Conservation (phyloP, 2,113 vertebrate species). For the Neodontobutis hainanensis region DNA sequence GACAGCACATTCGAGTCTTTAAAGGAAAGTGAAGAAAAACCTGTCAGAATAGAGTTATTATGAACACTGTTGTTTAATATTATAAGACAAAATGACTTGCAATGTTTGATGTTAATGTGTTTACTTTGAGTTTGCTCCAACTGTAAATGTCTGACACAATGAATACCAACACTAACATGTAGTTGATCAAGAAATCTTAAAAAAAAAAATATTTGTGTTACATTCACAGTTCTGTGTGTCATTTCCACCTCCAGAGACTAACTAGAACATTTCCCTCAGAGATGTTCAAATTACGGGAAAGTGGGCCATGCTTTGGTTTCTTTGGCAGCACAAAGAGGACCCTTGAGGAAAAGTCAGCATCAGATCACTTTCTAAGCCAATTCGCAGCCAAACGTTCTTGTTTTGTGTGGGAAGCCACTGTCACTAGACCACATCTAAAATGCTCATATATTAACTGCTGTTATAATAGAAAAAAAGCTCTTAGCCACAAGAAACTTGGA, state of each 20-base stretch:
- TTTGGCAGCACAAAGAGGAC: not conserved
- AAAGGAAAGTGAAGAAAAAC: not conserved
- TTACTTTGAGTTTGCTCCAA: too few species aligned
- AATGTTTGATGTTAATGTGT: too few species aligned
- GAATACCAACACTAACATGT: too few species aligned
- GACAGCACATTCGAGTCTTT: not conserved
- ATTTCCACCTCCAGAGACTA: not conserved
- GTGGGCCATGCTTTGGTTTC: not conserved
- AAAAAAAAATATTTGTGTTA: not conserved
- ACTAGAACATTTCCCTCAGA: not conserved
- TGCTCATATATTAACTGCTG: not conserved
- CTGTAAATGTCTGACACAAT: too few species aligned
- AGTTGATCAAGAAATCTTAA: too few species aligned
- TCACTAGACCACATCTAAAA: not conserved
- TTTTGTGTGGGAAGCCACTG: not conserved
- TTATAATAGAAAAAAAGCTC: not conserved
- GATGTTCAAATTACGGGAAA: conserved; percentile 3
- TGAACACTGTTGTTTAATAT: too few species aligned
- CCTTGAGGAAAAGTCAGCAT: conserved; percentile 1
- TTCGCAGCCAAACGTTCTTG: not conserved
- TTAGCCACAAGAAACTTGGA: not conserved
- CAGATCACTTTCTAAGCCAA: conserved; percentile 3
- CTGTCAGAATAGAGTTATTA: too few species aligned
- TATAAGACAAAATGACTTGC: too few species aligned
- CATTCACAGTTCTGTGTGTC: not conserved